phyloP scores from a whole-genome alignment of 2,113 vertebrate species.

The Miniopterus natalensis region DNA sequence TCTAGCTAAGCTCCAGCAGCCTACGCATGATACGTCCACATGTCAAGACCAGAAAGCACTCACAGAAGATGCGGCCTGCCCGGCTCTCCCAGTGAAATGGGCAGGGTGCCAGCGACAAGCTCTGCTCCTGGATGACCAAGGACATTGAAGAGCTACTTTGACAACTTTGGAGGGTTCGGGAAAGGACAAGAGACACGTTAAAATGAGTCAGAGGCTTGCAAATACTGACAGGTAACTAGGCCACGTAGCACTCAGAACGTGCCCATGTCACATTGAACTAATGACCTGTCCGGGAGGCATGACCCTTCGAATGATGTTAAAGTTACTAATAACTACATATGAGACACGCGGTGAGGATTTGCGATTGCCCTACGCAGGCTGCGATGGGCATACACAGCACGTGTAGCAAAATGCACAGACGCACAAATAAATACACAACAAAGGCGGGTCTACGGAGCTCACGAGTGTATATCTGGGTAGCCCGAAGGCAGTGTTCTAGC shows the following conservation, averaged over 20 bases:
- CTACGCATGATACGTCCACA: background rate
- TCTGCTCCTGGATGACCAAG: background rate
- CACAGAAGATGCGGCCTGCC: background rate
- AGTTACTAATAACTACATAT: background rate
- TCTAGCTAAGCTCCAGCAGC: background rate
- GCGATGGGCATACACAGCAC: background rate
- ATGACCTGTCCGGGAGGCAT: background rate
- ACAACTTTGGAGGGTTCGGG: background rate
- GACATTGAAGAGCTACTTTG: background rate
- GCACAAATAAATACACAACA: background rate
- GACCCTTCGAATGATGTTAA: background rate
- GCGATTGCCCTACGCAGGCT: background rate
- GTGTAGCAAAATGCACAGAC: background rate
- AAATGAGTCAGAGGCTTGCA: background rate
- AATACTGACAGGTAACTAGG: background rate
- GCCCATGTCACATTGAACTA: background rate
- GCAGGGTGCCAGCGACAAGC: background rate
- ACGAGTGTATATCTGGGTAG: accelerated
- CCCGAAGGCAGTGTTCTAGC: background rate
- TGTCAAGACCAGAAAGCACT: background rate
- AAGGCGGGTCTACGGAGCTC: background rate
- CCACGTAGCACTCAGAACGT: background rate
- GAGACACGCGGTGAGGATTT: background rate
- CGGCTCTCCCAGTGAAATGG: background rate
- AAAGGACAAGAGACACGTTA: background rate